These are phyloP conservation scores for Diceros bicornis DNA, from an alignment of 2,797 vertebrate genomes.

Conservation along the genomic window DNA sequence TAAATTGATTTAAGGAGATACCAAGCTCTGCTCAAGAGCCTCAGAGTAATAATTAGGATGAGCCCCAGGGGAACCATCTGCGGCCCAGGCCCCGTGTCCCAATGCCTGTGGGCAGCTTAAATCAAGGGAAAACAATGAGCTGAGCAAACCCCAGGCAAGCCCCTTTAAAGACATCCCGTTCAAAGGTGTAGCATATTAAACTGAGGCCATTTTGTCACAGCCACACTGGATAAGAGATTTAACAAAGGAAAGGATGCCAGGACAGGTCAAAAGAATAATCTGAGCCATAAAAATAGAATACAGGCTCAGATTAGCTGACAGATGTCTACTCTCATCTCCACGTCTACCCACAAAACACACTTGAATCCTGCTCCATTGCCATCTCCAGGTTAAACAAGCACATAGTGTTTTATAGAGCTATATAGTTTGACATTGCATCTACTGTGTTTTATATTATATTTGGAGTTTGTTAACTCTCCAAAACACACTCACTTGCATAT, in stretches of 20 bases:
- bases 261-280: background rate
- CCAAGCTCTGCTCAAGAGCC: background rate
- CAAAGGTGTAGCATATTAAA: background rate
- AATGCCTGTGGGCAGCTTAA: background rate
- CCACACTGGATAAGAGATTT: background rate
- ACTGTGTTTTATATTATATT: background rate
- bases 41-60: background rate
- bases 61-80: background rate
- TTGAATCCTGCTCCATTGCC: fast-evolving
- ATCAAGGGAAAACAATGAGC: background rate
- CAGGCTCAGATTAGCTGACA: background rate
- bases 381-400: background rate
- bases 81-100: background rate
- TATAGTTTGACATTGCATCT: fast-evolving
- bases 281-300: background rate
- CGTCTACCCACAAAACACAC: background rate
- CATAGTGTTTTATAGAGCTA: fast-evolving
- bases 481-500: background rate
- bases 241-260: background rate
- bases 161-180: background rate
- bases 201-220: background rate
- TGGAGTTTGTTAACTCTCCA: background rate
- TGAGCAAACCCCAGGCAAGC: background rate
- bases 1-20: background rate
- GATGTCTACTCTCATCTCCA: background rate